These are phyloP conservation scores for Dysmachus trigonus DNA, from an alignment of 2,888 invertebrate species.

Conservation along the genomic window DNA sequence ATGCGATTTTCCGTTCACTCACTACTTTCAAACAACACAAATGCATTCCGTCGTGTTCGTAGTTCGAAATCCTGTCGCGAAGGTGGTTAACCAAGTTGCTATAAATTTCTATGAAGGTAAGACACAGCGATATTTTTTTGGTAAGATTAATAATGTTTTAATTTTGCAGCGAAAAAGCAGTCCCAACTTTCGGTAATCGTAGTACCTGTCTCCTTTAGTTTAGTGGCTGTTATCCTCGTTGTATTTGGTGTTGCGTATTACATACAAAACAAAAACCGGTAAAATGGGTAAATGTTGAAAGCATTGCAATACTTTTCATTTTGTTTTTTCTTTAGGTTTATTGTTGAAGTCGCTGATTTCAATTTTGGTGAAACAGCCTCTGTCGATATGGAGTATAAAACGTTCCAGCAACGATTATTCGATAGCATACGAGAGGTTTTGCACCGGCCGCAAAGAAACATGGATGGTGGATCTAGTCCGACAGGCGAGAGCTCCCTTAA, in stretches of 20 bases:
- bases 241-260: conserved; percentile 90
- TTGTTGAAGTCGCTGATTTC: conserved; percentile 89
- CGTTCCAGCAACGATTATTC: conserved; percentile 81
- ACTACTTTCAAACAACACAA: conserved; percentile 76
- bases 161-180: conserved; percentile 73
- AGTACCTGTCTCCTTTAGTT: conserved; percentile 83
- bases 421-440: conserved; percentile 78
- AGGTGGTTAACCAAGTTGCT: conserved; percentile 73
- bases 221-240: conserved; percentile 82
- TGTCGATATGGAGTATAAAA: conserved; percentile 85
- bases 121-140: neutral
- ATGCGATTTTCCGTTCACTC: conserved; percentile 72
- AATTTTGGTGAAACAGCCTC: conserved; percentile 82
- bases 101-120: conserved; percentile 87
- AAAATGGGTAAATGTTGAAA: conserved; percentile 45
- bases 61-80: conserved; percentile 79
- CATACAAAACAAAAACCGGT: conserved; percentile 82
- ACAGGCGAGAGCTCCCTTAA: conserved; percentile 53
- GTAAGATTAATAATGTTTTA: conserved; percentile 32
- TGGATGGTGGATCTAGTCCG: conserved; percentile 52
- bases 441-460: conserved; percentile 54
- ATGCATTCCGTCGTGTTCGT: conserved; percentile 82
- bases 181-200: conserved; percentile 88
- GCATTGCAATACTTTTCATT: neutral
- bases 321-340: conserved; percentile 67